Base-by-base conservation (phyloP, 1,140 invertebrate genomes). In the Lucilia sericata region DNA sequence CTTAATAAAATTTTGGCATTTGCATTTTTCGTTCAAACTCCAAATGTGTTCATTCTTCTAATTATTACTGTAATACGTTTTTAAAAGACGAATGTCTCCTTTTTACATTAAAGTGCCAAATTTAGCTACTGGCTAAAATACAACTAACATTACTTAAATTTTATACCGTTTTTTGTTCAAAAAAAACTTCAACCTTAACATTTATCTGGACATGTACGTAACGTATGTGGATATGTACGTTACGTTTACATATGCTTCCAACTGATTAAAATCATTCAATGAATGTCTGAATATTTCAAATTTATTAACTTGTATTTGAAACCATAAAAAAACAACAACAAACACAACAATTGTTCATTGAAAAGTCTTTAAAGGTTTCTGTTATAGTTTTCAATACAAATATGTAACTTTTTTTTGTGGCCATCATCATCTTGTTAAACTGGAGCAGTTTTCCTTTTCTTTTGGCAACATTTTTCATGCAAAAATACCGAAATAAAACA, bases 181-280 rank as follows among this genome's bases (percentile, higher is more conserved):
- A 60, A 75, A 8, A 42, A 60, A 75, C 12, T 30, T 36, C 75
- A 78, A 78, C 75, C 75, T 78, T 78, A 78, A 78, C 75, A 78
- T 78, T 78, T 78, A 78, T 42, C 75, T 78, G 75, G 75, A 78
- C 75, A 78, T 78, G 36, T 78, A 78, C 42, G 36, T 17, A 30
- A n/a, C 75, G 17, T 42, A 47, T 30, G 25, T 30, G 25, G 25
- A 30, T 30, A 42, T 42, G 2, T 42, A 42, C 42, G 10, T 42
- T 3, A 42, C 42, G 42, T 42, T 8, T 42, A 42, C 42, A 10
- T 42, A 42, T 30, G 25, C 25, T 30, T 30, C 25, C 42, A 42
- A 8, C 5, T 10, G 42, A 42, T 42, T 42, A 42, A 42, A 42
- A 42, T 42, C 42, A 17, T 60, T 60, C 14, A 60, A 60, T n/a